Evolutionary conservation across 2,113 vertebrate species (phyloP), one percentile per base, ranked within the genome.

Genomic region (Boleophthalmus pectinirostris): DNA sequence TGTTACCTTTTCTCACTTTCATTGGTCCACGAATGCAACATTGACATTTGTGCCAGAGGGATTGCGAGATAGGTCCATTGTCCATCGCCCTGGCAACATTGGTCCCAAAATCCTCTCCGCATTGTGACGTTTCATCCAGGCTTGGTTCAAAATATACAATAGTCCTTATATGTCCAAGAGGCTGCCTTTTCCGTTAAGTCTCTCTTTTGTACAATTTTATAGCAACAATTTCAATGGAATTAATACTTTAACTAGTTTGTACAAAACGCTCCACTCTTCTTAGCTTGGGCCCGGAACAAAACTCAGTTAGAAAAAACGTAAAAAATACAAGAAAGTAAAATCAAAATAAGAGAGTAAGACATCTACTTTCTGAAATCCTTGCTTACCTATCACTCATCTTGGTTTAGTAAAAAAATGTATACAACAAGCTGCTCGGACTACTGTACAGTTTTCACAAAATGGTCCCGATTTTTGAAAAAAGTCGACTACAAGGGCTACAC

Each of bases 361-460:
- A 9, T 87, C 89, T 91, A 93, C 84, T 90, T 91, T 92, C 92
- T 93, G 90, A 88, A 86, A 91, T 94, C 88, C 88, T 88, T 86
- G 88, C 85, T 83, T 87, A 87, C 84, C 93, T 92, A 93, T 85
- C 92, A 94, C 88, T 66, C 88, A 79, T 93, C 93, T 85, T 91
- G 74, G 89, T 82, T 94, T 93, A 95, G 92, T 94, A 94, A 93
- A 64, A n/a, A 64, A 21, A 64, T n/a, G 92, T 95, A 95, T 94
- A 64, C 8, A 93, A 96, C 95, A 94, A 74, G 81, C 76, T 94
- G 93, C 93, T 91, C 92, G 92, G 85, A 91, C 93, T 95, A 95
- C 92, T 95, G 92, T 95, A 95, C 94, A 94, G 68, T 81, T 78
- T 92, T 89, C 78, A 82, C 90, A 74, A 73, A 72, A 72, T 86